phyloP scores from a whole-genome alignment of 2,113 vertebrate species.

The Macquaria ambigua region DNA sequence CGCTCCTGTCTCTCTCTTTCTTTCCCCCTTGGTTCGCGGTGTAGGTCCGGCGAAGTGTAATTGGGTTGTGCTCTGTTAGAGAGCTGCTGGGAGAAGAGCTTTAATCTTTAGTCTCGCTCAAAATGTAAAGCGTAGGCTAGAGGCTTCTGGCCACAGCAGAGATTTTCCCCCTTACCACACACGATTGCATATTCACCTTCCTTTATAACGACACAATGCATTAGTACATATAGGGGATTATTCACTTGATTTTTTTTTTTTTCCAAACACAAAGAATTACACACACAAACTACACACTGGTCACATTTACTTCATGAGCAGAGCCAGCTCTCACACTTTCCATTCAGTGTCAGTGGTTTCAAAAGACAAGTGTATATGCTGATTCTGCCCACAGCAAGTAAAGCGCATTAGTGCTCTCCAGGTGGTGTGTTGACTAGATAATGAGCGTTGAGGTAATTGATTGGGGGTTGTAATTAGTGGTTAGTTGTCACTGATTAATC shows the following conservation, averaged over 20 bases:
- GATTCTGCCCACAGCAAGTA: conserved; percentile 67
- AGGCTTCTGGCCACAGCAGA: conserved; percentile 63
- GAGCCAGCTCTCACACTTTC: conserved; percentile 8
- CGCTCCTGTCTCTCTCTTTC: conserved; percentile 28
- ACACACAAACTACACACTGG: conserved; percentile 15
- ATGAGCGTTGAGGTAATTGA: conserved; percentile 80
- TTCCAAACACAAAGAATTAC: conserved; percentile 10
- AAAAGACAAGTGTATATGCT: conserved; percentile 46
- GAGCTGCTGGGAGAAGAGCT: conserved; percentile 71
- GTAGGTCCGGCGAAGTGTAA: conserved; percentile 75
- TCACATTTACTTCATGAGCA: conserved; percentile 16
- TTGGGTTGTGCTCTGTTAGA: conserved; percentile 73
- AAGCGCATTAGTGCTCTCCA: conserved; percentile 75
- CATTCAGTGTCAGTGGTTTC: conserved; percentile 37
- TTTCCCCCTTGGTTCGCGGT: conserved; percentile 41
- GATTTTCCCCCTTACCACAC: conserved; percentile 43
- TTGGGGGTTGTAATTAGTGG: conserved; percentile 82
- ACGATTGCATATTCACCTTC: conserved; percentile 41
- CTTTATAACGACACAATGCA: conserved; percentile 31
- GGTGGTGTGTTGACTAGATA: conserved; percentile 81
- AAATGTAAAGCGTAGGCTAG: conserved; percentile 76
- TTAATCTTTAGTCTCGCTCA: conserved; percentile 83
- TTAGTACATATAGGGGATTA: conserved; percentile 36
- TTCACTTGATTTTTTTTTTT: conserved; percentile 18
- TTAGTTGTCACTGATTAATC: conserved; percentile 83